Conservation (phyloP, 2,888 invertebrate species). For the Celastrina argiolus region DNA sequence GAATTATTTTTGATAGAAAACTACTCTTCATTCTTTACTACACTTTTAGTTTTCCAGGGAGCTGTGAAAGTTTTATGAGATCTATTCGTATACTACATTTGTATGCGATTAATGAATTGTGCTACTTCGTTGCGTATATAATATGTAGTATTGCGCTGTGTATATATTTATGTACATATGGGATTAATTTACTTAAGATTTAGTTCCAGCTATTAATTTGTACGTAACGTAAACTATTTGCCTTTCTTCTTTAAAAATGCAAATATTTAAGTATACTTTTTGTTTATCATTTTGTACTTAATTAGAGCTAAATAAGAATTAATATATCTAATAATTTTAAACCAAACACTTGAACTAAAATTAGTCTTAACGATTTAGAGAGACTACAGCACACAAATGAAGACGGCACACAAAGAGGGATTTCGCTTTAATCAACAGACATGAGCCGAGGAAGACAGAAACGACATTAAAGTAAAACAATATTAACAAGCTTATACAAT, state of each 20-base stretch:
- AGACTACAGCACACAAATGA: neutral
- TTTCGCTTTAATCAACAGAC: slow-evolving; percentile 14
- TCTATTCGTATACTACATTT: neutral
- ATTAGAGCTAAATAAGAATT: neutral
- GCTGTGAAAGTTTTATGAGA: slow-evolving; percentile 22
- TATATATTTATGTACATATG: no score
- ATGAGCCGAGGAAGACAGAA: slow-evolving; percentile 12
- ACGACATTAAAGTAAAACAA: slow-evolving; percentile 10
- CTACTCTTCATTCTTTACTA: slow-evolving; percentile 28
- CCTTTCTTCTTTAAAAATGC: no score
- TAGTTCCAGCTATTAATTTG: no score
- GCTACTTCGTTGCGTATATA: no score
- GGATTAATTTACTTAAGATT: no score
- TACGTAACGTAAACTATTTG: no score
- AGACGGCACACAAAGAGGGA: slow-evolving; percentile 18
- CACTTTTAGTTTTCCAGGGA: slow-evolving; percentile 27
- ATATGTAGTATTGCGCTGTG: no score
- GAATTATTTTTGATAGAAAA: slow-evolving; percentile 29
- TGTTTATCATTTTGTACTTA: no score
- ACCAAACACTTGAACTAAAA: neutral
- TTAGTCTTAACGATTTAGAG: neutral
- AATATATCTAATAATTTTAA: neutral
- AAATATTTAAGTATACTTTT: no score
- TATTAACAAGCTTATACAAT: slow-evolving; percentile 8
- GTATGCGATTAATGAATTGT: no score